Conservation (phyloP, 2,888 invertebrate genomes). For the Gymnosoma rotundatum region DNA sequence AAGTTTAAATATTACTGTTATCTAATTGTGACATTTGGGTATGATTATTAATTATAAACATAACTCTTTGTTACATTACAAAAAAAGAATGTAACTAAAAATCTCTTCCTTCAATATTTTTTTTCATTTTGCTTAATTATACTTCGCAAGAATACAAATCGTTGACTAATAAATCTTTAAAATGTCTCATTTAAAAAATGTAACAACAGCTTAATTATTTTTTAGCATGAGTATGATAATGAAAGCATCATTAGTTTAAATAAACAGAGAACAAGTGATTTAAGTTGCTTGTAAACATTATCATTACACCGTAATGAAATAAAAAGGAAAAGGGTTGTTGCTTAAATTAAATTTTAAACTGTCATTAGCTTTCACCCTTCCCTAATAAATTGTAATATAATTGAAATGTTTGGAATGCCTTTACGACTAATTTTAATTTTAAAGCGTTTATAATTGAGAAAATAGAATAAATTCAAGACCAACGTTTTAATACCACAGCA, state of each 20-base stretch:
- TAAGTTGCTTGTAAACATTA: conserved; percentile 44
- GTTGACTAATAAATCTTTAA: no score
- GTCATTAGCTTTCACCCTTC: conserved; percentile 29
- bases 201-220: conserved; percentile 31
- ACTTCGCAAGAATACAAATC: neutral
- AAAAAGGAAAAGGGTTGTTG: conserved; percentile 39
- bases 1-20: conserved; percentile 13
- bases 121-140: neutral
- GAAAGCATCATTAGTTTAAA: conserved; percentile 46
- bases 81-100: conserved; percentile 11
- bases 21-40: conserved; percentile 20
- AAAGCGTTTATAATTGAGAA: conserved; percentile 24
- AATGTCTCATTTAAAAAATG: neutral
- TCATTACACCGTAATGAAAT: neutral
- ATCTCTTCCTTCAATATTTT: conserved; percentile 1
- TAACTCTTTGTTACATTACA: conserved; percentile 12
- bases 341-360: conserved; percentile 1
- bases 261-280: conserved; percentile 53
- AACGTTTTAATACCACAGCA: conserved; percentile 37
- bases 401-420: conserved; percentile 24
- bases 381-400: neutral
- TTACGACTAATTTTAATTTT: neutral
- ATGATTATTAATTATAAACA: conserved; percentile 13
- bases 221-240: conserved; percentile 2
- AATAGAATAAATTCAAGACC: conserved; percentile 3